phyloP scores from a whole-genome alignment of 2,113 vertebrate genomes.

The Salvator merianae region DNA sequence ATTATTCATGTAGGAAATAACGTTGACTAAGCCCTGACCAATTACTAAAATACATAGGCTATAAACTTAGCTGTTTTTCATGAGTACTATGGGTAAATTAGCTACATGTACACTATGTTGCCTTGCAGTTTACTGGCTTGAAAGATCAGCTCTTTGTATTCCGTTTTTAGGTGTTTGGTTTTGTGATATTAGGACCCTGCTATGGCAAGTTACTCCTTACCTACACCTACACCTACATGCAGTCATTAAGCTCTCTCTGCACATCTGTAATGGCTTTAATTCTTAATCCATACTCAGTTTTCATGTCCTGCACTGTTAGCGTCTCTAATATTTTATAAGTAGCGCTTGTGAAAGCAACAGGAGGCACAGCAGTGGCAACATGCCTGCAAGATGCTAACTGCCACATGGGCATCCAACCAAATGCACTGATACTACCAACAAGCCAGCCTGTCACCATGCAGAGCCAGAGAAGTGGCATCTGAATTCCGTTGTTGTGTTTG shows the following conservation, averaged over 20 bases:
- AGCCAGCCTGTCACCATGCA: not conserved
- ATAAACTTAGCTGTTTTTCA: not conserved
- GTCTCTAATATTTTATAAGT: not conserved
- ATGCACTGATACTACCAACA: not conserved
- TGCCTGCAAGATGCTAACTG: not conserved
- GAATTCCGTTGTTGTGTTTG: not conserved
- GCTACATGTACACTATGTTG: not conserved
- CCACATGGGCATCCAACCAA: not conserved
- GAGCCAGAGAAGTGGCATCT: not conserved
- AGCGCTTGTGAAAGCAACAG: not conserved
- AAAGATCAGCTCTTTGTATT: not conserved
- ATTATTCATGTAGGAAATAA: not conserved
- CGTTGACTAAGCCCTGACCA: not conserved
- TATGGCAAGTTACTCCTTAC: not conserved
- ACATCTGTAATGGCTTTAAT: not conserved
- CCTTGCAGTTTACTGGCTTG: not conserved
- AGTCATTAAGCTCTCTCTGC: not conserved
- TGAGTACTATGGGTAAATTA: not conserved
- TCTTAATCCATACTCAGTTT: too few relatives aligned
- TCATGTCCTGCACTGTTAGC: not conserved
- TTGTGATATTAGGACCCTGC: not conserved
- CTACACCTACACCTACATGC: not conserved
- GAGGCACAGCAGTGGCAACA: not conserved
- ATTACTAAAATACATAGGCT: not conserved
- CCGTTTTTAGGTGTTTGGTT: not conserved